These are phyloP conservation scores for Porites australiensis DNA, from an alignment of 64 coral and sea anemone genomes.

Conservation along the genomic window DNA sequence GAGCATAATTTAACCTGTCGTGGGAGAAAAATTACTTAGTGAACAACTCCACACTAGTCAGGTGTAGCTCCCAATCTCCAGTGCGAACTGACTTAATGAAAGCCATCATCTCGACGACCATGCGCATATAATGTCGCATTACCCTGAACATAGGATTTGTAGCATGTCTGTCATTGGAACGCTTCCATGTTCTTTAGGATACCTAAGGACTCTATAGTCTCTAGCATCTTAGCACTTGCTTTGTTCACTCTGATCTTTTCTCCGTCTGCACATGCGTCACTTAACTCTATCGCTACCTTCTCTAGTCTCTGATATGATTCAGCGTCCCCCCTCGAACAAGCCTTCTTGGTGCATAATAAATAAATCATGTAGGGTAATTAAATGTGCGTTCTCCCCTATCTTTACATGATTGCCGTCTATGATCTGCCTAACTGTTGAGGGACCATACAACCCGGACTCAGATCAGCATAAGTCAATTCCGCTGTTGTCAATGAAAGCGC, in stretches of 20 bases:
- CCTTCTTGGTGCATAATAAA: conserved; percentile 15
- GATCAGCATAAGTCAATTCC: conserved; percentile 70
- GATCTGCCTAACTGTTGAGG: conserved; percentile 62
- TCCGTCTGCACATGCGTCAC: conserved; percentile 33
- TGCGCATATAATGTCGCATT: background rate
- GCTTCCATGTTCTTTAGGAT: background rate
- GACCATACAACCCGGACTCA: conserved; percentile 63
- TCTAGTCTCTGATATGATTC: conserved; percentile 25
- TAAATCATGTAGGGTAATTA: conserved; percentile 50
- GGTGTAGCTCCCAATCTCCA: background rate
- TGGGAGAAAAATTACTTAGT: conserved; percentile 26
- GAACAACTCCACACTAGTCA: background rate
- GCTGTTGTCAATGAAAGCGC: conserved; percentile 34
- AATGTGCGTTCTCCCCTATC: conserved; percentile 21
- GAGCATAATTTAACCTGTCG: too few relatives aligned
- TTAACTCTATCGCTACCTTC: conserved; percentile 31
- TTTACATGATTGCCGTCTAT: conserved; percentile 43
- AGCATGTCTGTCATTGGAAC: background rate
- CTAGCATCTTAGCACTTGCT: background rate
- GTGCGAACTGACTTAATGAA: conserved; percentile 16
- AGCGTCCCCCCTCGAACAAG: conserved; percentile 20
- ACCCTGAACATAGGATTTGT: background rate
- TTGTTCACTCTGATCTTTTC: conserved; percentile 29
- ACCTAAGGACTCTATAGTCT: background rate
- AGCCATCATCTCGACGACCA: conserved; percentile 1